Evolutionary conservation across 2,888 invertebrate species (phyloP).

Genomic region (Microctonus aethiopoides): DNA sequence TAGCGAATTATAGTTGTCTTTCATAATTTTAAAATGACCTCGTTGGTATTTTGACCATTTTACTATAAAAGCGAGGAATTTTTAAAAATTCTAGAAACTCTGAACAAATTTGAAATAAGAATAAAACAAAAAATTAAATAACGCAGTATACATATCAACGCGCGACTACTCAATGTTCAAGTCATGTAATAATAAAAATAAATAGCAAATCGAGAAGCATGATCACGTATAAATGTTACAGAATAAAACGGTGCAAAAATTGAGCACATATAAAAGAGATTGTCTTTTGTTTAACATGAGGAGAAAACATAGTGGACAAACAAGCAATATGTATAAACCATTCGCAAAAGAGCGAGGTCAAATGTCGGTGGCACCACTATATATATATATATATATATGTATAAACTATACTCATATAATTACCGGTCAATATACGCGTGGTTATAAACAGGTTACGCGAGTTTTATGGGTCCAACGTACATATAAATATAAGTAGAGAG

Average conservation of each 20-base stretch:
- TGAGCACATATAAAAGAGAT: neutral
- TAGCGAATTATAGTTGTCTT: neutral
- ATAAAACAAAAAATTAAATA: no score
- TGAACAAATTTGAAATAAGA: neutral
- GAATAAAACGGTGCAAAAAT: neutral
- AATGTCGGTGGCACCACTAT: neutral
- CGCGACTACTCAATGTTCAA: neutral
- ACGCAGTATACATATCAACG: neutral
- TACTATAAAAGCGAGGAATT: neutral
- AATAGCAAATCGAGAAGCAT: neutral
- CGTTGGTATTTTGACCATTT: neutral
- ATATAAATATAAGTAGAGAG: conserved; percentile 16
- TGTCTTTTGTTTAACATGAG: neutral
- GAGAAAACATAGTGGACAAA: conserved; percentile 11
- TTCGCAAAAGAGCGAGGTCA: neutral
- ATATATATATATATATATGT: neutral
- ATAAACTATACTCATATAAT: no score
- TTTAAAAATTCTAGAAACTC: neutral
- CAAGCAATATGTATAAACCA: neutral
- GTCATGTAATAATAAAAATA: neutral
- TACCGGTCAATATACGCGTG: neutral
- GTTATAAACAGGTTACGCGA: conserved; percentile 10
- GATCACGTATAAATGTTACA: neutral
- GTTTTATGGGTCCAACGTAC: conserved; percentile 44
- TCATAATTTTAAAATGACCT: neutral